A percentile compares a stretch with the other conserved stretches of the same genome.
phyloP scores from a whole-genome alignment of 1,140 invertebrate genomes.

The Eumaeus atala region DNA sequence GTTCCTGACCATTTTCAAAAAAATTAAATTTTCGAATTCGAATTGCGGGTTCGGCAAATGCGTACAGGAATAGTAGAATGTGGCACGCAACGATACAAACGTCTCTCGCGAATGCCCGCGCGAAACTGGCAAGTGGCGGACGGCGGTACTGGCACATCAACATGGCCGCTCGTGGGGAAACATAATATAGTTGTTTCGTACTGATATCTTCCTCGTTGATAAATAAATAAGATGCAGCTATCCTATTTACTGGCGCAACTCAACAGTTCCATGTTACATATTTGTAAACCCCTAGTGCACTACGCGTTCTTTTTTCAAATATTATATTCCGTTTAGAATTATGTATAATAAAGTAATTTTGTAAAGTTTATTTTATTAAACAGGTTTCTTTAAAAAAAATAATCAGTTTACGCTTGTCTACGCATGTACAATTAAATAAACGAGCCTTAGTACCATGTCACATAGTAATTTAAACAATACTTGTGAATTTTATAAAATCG shows the following conservation, averaged over 20 bases:
- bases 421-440: background rate
- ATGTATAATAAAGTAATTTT: background rate
- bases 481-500: background rate
- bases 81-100: slow-evolving; percentile 26
- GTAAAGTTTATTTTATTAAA: background rate
- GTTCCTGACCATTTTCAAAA: slow-evolving; percentile 47
- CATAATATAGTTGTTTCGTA: slow-evolving; percentile 40
- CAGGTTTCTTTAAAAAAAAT: background rate
- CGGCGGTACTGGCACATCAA: slow-evolving; percentile 35
- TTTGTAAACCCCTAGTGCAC: background rate
- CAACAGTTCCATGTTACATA: background rate
- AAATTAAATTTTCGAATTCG: slow-evolving; percentile 30
- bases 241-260: slow-evolving; percentile 6
- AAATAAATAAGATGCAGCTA: slow-evolving; percentile 59
- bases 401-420: too few relatives aligned
- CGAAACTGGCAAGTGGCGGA: slow-evolving; percentile 57
- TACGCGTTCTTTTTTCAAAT: background rate
- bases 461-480: background rate
- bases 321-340: background rate
- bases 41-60: slow-evolving; percentile 26
- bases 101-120: slow-evolving; percentile 50
- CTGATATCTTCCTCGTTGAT: slow-evolving; percentile 58
- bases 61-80: slow-evolving; percentile 22
- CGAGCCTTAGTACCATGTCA: background rate
- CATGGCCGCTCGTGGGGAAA: slow-evolving; percentile 22